Evolutionary conservation across 2,113 vertebrate genomes (phyloP).

Genomic region (Xiphophorus hellerii): DNA sequence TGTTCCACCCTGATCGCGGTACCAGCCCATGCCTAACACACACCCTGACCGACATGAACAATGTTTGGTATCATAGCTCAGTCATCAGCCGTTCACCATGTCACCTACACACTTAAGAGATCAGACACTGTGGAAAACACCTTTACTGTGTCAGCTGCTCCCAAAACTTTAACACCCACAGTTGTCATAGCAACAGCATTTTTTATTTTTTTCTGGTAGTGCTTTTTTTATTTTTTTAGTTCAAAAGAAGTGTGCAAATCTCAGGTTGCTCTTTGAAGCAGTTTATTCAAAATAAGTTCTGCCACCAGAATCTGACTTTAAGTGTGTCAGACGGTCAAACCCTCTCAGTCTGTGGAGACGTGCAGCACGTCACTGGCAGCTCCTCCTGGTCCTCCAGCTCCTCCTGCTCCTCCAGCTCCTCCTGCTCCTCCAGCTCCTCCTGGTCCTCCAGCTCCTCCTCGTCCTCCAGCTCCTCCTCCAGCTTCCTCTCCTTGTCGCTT

Average conservation of each 20-base stretch:
- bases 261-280: conserved; percentile 3
- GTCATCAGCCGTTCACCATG: conserved; percentile 1
- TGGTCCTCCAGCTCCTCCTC: neutral
- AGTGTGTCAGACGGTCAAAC: neutral
- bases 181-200: neutral
- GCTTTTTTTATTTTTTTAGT: neutral
- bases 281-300: neutral
- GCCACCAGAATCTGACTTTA: neutral
- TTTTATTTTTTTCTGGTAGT: neutral
- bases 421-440: neutral
- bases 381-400: neutral
- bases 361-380: neutral
- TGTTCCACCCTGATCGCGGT: neutral
- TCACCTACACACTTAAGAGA: neutral
- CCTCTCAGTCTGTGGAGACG: neutral
- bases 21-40: neutral
- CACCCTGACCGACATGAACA: neutral
- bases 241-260: neutral
- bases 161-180: neutral
- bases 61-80: neutral
- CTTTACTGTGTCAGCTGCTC: conserved; percentile 4
- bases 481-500: neutral
- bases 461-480: neutral
- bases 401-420: neutral
- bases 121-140: conserved; percentile 1